Percentiles rank a stretch among this genome's conserved stretches.
Evolutionary conservation across 2,888 invertebrate species (phyloP).

Genomic region (Pegoplata infirma): DNA sequence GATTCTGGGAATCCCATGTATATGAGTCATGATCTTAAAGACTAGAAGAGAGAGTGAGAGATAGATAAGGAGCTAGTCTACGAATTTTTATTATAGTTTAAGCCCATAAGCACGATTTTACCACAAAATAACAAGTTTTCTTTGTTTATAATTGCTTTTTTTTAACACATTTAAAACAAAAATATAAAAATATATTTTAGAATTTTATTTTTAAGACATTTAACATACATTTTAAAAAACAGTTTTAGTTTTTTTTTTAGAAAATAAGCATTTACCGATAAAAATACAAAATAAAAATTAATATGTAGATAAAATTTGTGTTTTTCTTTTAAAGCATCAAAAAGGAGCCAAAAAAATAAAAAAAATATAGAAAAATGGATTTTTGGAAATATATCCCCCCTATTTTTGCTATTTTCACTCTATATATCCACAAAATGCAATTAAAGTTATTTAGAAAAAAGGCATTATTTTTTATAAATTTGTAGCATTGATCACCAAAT

Average conservation of each 20-base stretch:
- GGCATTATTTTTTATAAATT: no score
- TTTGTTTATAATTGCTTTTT: constrained; percentile 11
- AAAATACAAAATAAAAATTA: no score
- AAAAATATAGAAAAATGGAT: no score
- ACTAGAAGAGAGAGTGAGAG: constrained; percentile 21
- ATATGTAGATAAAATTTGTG: no score
- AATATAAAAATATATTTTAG: constrained; percentile 19
- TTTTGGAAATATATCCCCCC: no score
- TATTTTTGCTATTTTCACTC: no score
- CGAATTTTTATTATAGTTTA: not conserved
- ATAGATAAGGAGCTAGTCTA: not conserved
- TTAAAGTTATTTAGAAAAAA: no score
- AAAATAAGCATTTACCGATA: not conserved
- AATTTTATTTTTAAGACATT: constrained; percentile 20
- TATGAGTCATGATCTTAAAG: constrained; percentile 59
- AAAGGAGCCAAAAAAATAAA: no score
- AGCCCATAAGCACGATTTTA: constrained; percentile 54
- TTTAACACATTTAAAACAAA: constrained; percentile 13
- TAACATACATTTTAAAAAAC: not conserved
- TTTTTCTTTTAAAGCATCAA: no score
- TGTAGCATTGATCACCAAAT: no score
- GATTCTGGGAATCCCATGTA: constrained; percentile 73
- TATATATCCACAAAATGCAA: no score
- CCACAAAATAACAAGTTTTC: constrained; percentile 34
- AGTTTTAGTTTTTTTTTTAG: constrained; percentile 16